Conservation (phyloP, 2,113 vertebrate genomes). For the Eudyptes chrysolophus region DNA sequence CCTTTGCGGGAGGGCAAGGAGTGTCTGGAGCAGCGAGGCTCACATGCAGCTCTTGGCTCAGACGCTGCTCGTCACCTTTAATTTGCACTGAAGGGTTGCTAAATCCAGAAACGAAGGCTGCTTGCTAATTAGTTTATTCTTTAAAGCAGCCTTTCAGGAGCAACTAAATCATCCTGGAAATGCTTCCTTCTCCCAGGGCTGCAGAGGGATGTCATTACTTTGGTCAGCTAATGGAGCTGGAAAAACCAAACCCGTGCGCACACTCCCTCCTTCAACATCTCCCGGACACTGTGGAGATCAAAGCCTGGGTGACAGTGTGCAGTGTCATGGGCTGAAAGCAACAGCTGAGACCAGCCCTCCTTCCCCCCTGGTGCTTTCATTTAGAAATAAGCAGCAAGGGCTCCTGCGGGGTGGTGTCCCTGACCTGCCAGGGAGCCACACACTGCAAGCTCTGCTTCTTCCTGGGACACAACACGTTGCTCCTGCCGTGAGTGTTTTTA, state of each 20-base stretch:
- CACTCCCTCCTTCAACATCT: fast-evolving
- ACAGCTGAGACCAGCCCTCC: not conserved
- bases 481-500: fast-evolving
- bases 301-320: not conserved
- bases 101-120: not conserved
- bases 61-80: not conserved
- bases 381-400: not conserved
- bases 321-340: not conserved
- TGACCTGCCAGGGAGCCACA: fast-evolving
- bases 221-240: not conserved
- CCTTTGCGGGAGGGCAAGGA: not conserved
- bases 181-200: not conserved
- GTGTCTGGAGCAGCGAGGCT: fast-evolving
- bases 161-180: not conserved
- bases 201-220: not conserved
- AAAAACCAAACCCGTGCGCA: fast-evolving
- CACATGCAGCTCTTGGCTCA: not conserved
- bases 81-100: not conserved
- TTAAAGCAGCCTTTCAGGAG: not conserved
- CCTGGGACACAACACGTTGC: fast-evolving
- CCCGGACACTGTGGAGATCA: fast-evolving
- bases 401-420: not conserved
- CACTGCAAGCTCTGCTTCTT: too few relatives aligned
- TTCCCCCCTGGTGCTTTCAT: not conserved
- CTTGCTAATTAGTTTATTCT: conserved; percentile 27